Base-by-base conservation (phyloP, 1,140 invertebrate genomes). In the Aphaenogaster floridana region DNA sequence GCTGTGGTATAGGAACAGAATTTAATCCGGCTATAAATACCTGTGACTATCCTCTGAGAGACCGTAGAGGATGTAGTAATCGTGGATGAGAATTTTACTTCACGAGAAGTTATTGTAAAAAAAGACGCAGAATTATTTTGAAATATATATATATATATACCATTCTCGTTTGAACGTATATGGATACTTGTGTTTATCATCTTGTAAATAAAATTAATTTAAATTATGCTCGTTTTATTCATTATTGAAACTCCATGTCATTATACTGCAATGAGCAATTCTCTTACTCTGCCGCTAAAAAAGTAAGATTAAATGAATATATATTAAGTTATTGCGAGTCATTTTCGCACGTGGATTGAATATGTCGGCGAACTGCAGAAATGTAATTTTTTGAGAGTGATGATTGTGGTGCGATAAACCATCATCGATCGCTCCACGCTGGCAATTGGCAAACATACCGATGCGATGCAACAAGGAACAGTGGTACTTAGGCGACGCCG, bases 1-100 rank as follows among this genome's bases (percentile, higher is more conserved):
- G 52, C 2, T 96, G 96, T 78, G 93, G 94, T 8, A 78, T 86
- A 39, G 95, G 94, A 42, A 95, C 95, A 0, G 92, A 95, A 45
- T 96, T 95, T 78, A 95, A 96, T 88, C 90, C 94, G 4, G 86
- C 77, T 36, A 93, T 92, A 3, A 76, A 81, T 5, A 87, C 86
- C 9, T 96, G 96, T 78, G 96, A 96, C 77, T 94, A 93, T 85
- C 92, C 94, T 42, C 48, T 93, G 4, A 28, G 34, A 52, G 86
- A 91, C 50, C 91, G 91, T 7, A 2, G n/a, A 0, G 36, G 42
- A 4, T 93, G 92, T 52, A 11, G 0, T 15, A 91, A 89, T 74
- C 87, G 91, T 17, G 87, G 87, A 59, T 91, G 50, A 83, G 11
- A 63, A 42, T 2, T 74, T 76, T 39, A 13, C 34, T 74, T 71